Base-by-base conservation (phyloP, 2,113 vertebrate species). In the Sisor rabdophorus region DNA sequence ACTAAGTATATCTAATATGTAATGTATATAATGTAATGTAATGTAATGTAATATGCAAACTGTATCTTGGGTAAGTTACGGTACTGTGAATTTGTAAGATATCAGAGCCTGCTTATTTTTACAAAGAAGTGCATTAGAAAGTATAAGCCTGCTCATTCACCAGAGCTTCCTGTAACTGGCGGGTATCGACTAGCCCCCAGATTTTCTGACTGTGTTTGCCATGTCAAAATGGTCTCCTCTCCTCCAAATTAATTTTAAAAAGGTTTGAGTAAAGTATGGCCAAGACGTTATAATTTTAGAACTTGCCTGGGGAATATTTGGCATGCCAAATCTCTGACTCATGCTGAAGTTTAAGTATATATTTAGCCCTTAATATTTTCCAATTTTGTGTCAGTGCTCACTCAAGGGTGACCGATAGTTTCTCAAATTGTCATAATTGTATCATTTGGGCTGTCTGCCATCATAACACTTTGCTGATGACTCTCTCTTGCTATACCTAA, bases 361-460 rank as follows among this genome's bases (percentile, higher is more conserved):
- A 72, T 47, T 64, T 40, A 40, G 26, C 32, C 15, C 20, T 22
- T 26, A 59, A 19, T 60, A 32, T 71, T 76, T 77, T 61, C 53
- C n/a, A 69, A 67, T 77, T 76, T 76, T 67, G 44, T 48, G 50
- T 65, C 50, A 47, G 48, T 55, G 52, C 68, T 63, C 22, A 72
- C 32, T 71, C 16, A 36, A 78, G 50, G 44, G 53, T 65, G 32
- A 55, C 50, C 11, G 69, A 40, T 63, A 72, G 50, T 47, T 72
- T 78, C 52, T 56, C 36, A 65, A 32, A 54, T 28, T 44, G 30
- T 36, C 61, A 55, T 76, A 67, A 68, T 76, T 20, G 5, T 53
- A 67, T 20, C 74, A 26, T 19, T 47, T 76, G 22, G 74, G 63
- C 32, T 24, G 47, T 67, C 40, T 40, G 48, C 50, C 36, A 71